Evolutionary conservation across 64 coral and sea anemone species (phyloP).

Genomic region (Montipora cactus): DNA sequence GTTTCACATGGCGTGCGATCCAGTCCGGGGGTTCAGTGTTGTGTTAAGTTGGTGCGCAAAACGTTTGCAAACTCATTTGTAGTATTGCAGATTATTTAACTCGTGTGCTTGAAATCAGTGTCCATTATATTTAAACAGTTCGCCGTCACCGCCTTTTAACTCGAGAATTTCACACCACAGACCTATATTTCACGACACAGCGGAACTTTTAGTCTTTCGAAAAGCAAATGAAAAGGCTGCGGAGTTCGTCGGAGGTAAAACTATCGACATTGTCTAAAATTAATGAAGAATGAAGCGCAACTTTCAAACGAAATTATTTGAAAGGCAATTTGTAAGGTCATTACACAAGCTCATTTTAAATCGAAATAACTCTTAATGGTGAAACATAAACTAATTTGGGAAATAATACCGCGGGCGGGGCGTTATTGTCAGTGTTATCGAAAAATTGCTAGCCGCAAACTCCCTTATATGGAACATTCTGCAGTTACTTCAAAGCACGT

Average conservation of each 20-base stretch:
- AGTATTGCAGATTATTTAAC: background rate
- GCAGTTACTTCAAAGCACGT: background rate
- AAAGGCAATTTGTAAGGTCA: conserved; percentile 36
- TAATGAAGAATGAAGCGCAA: background rate
- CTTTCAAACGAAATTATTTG: conserved; percentile 43
- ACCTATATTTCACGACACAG: background rate
- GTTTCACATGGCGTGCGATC: background rate
- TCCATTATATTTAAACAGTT: background rate
- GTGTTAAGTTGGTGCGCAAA: too few species aligned
- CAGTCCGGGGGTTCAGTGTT: too few species aligned
- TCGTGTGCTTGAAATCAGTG: background rate
- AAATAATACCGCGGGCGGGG: conserved; percentile 56
- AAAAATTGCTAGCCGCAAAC: conserved; percentile 47
- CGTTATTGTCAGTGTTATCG: conserved; percentile 33
- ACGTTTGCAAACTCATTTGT: too few species aligned
- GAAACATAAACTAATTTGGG: conserved; percentile 61
- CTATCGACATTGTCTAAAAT: background rate
- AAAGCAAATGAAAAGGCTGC: too few species aligned
- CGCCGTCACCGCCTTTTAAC: background rate
- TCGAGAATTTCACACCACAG: too few species aligned
- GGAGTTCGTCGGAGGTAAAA: background rate
- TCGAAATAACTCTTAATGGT: conserved; percentile 50
- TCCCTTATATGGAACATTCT: background rate
- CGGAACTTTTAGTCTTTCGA: background rate
- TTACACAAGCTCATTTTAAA: conserved; percentile 53